A percentile compares a stretch with the other conserved stretches of the same genome.
phyloP scores from a whole-genome alignment of 2,888 invertebrate genomes.

The Hirtodrosophila trivittata region DNA sequence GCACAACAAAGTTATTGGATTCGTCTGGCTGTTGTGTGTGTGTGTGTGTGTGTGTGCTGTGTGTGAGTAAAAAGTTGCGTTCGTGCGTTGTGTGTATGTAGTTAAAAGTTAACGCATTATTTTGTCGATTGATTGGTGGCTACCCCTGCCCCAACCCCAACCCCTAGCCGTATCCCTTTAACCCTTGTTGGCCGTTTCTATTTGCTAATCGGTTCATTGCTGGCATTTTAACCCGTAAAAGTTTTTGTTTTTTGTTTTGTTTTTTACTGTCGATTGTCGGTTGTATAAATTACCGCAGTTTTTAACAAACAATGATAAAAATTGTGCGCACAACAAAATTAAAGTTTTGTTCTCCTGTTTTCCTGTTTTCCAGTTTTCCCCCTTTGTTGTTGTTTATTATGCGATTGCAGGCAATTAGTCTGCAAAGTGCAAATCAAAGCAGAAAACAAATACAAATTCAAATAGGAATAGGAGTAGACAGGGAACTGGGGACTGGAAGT shows the following conservation, averaged over 20 bases:
- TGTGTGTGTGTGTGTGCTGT: constrained; percentile 34
- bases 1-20: constrained; percentile 36
- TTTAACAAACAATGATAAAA: constrained; percentile 77
- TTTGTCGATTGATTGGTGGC: constrained; percentile 75
- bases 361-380: constrained; percentile 23
- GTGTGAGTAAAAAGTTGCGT: constrained; percentile 63
- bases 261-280: constrained; percentile 40
- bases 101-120: constrained; percentile 79
- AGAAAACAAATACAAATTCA: constrained; percentile 7
- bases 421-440: constrained; percentile 50
- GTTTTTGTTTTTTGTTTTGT: constrained; percentile 51
- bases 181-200: neutral
- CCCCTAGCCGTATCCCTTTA: neutral
- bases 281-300: constrained; percentile 79
- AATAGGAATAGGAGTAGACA: no score
- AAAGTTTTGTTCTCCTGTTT: constrained; percentile 58
- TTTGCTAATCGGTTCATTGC: constrained; percentile 52
- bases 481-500: no score
- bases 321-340: constrained; percentile 62
- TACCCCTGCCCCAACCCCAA: neutral
- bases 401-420: constrained; percentile 67
- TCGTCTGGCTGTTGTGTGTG: constrained; percentile 6
- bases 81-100: constrained; percentile 64
- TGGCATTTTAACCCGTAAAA: constrained; percentile 51
- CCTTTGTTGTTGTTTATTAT: constrained; percentile 7